A percentile compares a stretch with the other conserved stretches of the same genome.
phyloP scores from a whole-genome alignment of 2,113 vertebrate genomes.

The Nothoprocta pentlandii region DNA sequence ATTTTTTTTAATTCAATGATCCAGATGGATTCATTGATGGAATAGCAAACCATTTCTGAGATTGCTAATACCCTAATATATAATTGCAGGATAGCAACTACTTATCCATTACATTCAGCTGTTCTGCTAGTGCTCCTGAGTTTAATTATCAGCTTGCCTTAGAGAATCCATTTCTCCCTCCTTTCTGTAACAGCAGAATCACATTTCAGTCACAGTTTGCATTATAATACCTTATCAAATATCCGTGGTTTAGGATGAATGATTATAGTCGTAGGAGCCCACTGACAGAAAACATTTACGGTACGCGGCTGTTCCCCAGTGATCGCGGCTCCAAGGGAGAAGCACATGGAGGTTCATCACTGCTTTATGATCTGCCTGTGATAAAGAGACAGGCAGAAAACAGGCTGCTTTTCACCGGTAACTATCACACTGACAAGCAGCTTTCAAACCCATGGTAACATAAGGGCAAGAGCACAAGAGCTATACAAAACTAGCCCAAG shows the following conservation, averaged over 20 bases:
- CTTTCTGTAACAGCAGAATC: conserved; percentile 53
- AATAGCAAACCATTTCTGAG: conserved; percentile 47
- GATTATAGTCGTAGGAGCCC: neutral
- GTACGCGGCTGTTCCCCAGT: neutral
- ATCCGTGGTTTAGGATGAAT: neutral
- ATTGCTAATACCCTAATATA: conserved; percentile 43
- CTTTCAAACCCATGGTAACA: neutral
- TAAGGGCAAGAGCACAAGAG: neutral
- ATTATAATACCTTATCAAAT: conserved; percentile 35
- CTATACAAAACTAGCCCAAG: neutral
- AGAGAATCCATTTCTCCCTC: conserved; percentile 65
- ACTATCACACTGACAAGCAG: neutral
- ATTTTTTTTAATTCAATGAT: neutral
- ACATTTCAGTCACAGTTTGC: conserved; percentile 53
- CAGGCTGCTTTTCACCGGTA: neutral
- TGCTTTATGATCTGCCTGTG: neutral
- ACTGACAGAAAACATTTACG: conserved; percentile 26
- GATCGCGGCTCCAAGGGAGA: neutral
- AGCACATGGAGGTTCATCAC: neutral
- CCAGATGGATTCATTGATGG: conserved; percentile 18
- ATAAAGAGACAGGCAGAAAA: neutral
- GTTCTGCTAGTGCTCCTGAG: conserved; percentile 45
- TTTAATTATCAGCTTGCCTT: conserved; percentile 68
- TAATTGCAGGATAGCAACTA: conserved; percentile 63
- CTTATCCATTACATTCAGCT: conserved; percentile 68